Evolutionary conservation across 2,113 vertebrate genomes (phyloP), one percentile per base, ranked within the genome.

Genomic region (Gymnogyps californianus): DNA sequence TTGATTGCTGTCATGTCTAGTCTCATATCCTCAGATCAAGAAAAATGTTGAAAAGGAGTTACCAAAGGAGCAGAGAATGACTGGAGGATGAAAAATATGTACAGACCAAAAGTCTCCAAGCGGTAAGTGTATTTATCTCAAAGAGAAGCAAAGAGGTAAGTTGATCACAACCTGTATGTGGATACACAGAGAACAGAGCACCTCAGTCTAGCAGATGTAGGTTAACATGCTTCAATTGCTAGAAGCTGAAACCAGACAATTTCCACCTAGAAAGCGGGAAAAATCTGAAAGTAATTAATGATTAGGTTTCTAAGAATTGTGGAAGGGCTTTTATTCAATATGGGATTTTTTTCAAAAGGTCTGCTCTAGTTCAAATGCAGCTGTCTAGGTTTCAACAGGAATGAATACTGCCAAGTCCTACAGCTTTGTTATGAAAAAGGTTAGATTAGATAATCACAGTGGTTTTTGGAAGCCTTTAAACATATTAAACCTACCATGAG

Each of bases 31-130:
- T 83, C 58, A 96, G 87, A 97, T 95, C 78, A 96, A 94, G 90
- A 89, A 94, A 94, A 96, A 93, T 62, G 87, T 94, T 97, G 85
- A 97, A 96, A 96, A 96, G 57, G 28, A 95, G 70, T 93, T 92
- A 96, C 92, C 91, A 97, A 96, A 94, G 81, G 82, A 89, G 49
- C 74, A 90, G 61, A 88, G 90, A 95, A 96, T 85, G 87, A 93
- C 81, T 80, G 82, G 85, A 93, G 78, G 87, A 96, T 96, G 74
- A 97, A 96, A 97, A 93, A 96, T 77, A 88, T 28, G 49, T 76
- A 65, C 82, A 94, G 92, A 97, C 85, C 81, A 94, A 94, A 97
- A 95, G 92, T 69, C 93, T 90, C 93, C 90, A 94, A 90, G 84
- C 0, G 67, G 25, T 86, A 86, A 89, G 62, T 51, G 64, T 92